These are phyloP conservation scores for Rhingia rostrata DNA, from an alignment of 2,888 invertebrate genomes.

Conservation along the genomic window DNA sequence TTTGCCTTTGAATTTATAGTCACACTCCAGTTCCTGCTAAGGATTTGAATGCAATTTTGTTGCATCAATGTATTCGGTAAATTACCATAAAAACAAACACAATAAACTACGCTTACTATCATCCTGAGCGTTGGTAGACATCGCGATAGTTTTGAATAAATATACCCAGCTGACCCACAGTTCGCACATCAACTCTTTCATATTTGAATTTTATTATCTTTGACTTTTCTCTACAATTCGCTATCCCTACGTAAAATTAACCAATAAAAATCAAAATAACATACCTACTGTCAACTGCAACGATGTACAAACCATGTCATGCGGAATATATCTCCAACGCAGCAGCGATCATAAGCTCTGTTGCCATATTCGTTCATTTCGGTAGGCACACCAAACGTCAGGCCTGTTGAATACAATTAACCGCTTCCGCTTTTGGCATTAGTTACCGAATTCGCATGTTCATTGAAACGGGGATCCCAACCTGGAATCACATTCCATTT, in stretches of 20 bases:
- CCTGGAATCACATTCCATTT: slow-evolving; percentile 9
- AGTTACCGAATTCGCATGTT: neutral
- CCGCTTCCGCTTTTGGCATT: slow-evolving; percentile 30
- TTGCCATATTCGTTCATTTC: slow-evolving; percentile 21
- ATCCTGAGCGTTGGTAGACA: no score
- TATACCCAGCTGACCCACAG: neutral
- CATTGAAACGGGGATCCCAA: slow-evolving; percentile 13
- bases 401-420: slow-evolving; percentile 33
- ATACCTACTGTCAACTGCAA: neutral
- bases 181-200: slow-evolving; percentile 3
- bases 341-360: slow-evolving; percentile 13
- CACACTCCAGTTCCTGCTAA: neutral
- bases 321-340: neutral
- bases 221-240: neutral
- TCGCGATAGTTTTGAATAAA: neutral
- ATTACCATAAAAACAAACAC: neutral
- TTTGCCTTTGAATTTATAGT: neutral
- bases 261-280: neutral
- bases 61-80: neutral
- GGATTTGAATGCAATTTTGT: neutral
- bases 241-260: neutral
- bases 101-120: neutral
- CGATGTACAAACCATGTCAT: no score
- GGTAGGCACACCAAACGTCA: neutral
- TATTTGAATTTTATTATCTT: neutral